These are phyloP conservation scores for Pheucticus melanocephalus DNA, from an alignment of 2,113 vertebrate species.

Conservation along the genomic window DNA sequence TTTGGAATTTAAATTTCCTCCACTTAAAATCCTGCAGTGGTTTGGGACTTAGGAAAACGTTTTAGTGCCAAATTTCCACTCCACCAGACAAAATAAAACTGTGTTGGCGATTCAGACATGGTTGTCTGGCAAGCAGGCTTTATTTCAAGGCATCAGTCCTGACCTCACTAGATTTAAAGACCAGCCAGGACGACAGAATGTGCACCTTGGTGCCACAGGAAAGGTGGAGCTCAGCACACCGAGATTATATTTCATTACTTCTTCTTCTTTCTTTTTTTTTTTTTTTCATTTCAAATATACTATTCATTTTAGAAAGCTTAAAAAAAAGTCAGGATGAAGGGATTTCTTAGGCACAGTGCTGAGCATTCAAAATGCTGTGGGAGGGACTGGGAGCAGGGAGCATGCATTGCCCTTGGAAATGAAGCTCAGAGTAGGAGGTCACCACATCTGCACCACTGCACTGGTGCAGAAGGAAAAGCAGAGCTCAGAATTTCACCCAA, in stretches of 20 bases:
- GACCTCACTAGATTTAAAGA: slow-evolving; percentile 61
- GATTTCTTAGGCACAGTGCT: neutral
- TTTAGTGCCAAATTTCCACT: slow-evolving; percentile 70
- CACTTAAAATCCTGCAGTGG: slow-evolving; percentile 60
- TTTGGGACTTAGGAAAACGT: slow-evolving; percentile 67
- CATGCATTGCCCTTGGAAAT: neutral
- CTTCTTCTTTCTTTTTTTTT: neutral
- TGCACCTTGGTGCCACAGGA: slow-evolving; percentile 41
- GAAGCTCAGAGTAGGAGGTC: neutral
- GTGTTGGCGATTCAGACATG: slow-evolving; percentile 60
- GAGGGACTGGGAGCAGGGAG: neutral
- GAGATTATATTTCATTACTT: slow-evolving; percentile 21
- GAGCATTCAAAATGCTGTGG: neutral
- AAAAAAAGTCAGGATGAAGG: neutral
- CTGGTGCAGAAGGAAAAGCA: neutral
- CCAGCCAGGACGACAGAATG: slow-evolving; percentile 35
- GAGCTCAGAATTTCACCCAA: neutral
- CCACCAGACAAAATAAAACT: slow-evolving; percentile 74
- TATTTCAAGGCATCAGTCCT: slow-evolving; percentile 60
- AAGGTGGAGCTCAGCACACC: slow-evolving; percentile 1
- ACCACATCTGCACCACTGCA: accelerated
- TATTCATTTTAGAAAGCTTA: slow-evolving; percentile 5
- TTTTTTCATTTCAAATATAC: neutral
- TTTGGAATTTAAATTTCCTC: slow-evolving; percentile 68
- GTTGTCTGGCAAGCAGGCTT: slow-evolving; percentile 60